These are phyloP conservation scores for Hirtodrosophila trivittata DNA, from an alignment of 2,888 invertebrate species.

Conservation along the genomic window DNA sequence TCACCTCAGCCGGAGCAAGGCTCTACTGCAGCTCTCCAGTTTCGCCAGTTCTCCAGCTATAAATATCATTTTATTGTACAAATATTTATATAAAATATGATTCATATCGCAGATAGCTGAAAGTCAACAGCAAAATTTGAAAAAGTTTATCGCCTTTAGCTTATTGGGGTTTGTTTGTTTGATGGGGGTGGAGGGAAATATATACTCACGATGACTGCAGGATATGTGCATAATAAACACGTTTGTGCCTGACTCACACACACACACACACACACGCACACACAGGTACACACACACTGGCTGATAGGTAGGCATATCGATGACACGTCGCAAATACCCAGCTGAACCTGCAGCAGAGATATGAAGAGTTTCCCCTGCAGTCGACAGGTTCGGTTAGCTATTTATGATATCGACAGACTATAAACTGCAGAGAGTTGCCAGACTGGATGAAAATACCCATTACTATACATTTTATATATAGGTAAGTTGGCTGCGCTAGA, in stretches of 20 bases:
- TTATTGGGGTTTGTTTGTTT: slow-evolving; percentile 32
- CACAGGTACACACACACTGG: not conserved
- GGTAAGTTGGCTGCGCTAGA: not conserved
- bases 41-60: slow-evolving; percentile 9
- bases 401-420: too few species aligned
- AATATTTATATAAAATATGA: slow-evolving; percentile 33
- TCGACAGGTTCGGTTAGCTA: too few species aligned
- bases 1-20: too few species aligned
- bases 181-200: not conserved
- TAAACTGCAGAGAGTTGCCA: too few species aligned
- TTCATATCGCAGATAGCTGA: slow-evolving; percentile 36
- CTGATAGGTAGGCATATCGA: slow-evolving; percentile 6
- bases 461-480: too few species aligned
- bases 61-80: slow-evolving; percentile 30
- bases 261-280: not conserved
- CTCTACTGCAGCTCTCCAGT: slow-evolving; percentile 1
- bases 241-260: slow-evolving; percentile 16
- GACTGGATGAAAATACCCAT: too few species aligned
- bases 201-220: slow-evolving; percentile 24
- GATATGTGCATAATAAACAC: slow-evolving; percentile 39
- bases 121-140: slow-evolving; percentile 12
- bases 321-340: slow-evolving; percentile 12
- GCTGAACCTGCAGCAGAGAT: not conserved
- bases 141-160: slow-evolving; percentile 37
- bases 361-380: too few species aligned